Percentiles rank a stretch among this genome's conserved stretches.
phyloP scores from a whole-genome alignment of 2,797 vertebrate genomes.

The Phaenicophaeus curvirostris region DNA sequence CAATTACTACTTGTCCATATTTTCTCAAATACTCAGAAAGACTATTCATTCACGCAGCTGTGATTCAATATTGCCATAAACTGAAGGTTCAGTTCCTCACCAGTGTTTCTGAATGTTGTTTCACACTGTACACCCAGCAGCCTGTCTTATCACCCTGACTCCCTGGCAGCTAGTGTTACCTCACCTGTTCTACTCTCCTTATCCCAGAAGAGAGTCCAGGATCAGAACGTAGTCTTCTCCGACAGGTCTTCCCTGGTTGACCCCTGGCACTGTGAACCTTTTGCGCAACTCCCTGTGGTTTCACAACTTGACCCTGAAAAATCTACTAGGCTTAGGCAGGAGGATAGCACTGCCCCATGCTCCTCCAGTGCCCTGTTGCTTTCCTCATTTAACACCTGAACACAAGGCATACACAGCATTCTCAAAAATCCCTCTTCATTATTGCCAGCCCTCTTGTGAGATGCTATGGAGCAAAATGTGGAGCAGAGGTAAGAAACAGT shows the following conservation, averaged over 20 bases:
- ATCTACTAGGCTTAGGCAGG: background rate
- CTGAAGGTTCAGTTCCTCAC: background rate
- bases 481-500: background rate
- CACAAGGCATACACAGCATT: background rate
- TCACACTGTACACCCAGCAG: background rate
- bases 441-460: background rate
- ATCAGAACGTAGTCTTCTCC: background rate
- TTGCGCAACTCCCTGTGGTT: background rate
- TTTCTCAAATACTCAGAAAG: background rate
- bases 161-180: accelerated
- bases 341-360: accelerated
- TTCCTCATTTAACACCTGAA: background rate
- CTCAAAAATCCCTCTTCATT: background rate
- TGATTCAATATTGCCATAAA: background rate
- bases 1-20: background rate
- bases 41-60: background rate
- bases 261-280: background rate
- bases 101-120: background rate
- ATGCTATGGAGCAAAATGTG: background rate
- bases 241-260: background rate
- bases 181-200: background rate
- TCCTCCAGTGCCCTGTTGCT: background rate
- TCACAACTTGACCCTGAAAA: background rate
- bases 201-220: background rate
- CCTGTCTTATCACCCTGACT: background rate